These are phyloP conservation scores for Cyclophora punctaria DNA, from an alignment of 2,888 invertebrate genomes.

Conservation along the genomic window DNA sequence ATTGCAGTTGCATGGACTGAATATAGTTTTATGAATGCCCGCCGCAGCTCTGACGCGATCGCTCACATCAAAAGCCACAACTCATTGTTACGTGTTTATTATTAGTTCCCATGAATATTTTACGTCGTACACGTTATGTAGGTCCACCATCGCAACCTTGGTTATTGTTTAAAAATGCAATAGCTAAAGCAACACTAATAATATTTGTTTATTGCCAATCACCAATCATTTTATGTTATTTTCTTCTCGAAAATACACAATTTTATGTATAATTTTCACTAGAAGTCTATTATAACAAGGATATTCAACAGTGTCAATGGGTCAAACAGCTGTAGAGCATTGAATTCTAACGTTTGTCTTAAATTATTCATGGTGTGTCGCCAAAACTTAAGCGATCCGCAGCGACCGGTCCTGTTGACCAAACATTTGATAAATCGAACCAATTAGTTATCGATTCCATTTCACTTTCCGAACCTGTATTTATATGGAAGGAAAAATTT, in stretches of 20 bases:
- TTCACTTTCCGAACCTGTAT: conserved; percentile 56
- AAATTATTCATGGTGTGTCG: conserved; percentile 56
- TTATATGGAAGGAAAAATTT: conserved; percentile 33
- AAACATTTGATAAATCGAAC: conserved; percentile 49
- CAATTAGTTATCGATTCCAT: conserved; percentile 52
- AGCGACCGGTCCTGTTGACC: conserved; percentile 46
- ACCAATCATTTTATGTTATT: conserved; percentile 19
- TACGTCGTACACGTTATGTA: conserved; percentile 45
- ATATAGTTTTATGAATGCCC: conserved; percentile 66
- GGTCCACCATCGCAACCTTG: conserved; percentile 54
- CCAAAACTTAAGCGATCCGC: conserved; percentile 46
- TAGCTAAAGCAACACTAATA: conserved; percentile 25
- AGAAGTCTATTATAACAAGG: conserved; percentile 28
- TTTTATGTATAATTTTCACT: conserved; percentile 31
- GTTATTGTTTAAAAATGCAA: conserved; percentile 36
- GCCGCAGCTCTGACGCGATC: conserved; percentile 52
- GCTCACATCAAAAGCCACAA: conserved; percentile 54
- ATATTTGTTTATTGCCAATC: conserved; percentile 23
- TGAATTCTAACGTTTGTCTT: conserved; percentile 31
- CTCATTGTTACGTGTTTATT: conserved; percentile 69
- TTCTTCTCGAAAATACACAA: conserved; percentile 27
- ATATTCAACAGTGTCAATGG: conserved; percentile 57
- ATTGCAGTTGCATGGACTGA: conserved; percentile 45
- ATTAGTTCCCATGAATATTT: conserved; percentile 58
- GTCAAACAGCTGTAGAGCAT: conserved; percentile 45